Conservation (phyloP, 2,797 vertebrate species). For the Apogon hyalosoma region DNA sequence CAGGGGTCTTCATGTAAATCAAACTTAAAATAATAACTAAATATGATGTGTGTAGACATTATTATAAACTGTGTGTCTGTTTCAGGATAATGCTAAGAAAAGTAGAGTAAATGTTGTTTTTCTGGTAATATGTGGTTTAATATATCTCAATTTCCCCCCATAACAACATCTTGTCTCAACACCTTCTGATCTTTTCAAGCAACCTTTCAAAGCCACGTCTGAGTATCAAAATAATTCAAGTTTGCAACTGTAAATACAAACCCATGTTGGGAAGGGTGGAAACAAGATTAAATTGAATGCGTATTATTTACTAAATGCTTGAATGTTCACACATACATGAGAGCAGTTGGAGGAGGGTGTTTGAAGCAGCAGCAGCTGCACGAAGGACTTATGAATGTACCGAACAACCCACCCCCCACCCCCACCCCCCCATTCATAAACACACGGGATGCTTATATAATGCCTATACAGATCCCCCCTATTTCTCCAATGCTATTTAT, state of each 20-base stretch:
- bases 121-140: too few species aligned
- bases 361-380: conserved; percentile 55
- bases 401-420: conserved; percentile 19
- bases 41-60: too few species aligned
- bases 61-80: too few species aligned
- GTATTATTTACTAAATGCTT: not conserved
- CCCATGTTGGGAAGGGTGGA: not conserved
- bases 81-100: too few species aligned
- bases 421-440: conserved; percentile 79
- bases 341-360: conserved; percentile 15
- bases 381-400: conserved; percentile 71
- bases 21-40: too few species aligned
- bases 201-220: not conserved
- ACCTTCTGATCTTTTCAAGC: conserved; percentile 19
- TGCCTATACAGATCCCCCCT: conserved; percentile 46
- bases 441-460: conserved; percentile 80
- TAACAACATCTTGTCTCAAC: conserved; percentile 19
- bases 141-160: too few species aligned
- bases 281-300: too few species aligned
- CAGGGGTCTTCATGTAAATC: too few species aligned
- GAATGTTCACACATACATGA: conserved; percentile 31
- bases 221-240: not conserved
- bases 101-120: too few species aligned
- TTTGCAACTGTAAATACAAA: not conserved
- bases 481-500: conserved; percentile 72